Conservation (phyloP, 1,140 invertebrate genomes). For the Drosophila ironensis region DNA sequence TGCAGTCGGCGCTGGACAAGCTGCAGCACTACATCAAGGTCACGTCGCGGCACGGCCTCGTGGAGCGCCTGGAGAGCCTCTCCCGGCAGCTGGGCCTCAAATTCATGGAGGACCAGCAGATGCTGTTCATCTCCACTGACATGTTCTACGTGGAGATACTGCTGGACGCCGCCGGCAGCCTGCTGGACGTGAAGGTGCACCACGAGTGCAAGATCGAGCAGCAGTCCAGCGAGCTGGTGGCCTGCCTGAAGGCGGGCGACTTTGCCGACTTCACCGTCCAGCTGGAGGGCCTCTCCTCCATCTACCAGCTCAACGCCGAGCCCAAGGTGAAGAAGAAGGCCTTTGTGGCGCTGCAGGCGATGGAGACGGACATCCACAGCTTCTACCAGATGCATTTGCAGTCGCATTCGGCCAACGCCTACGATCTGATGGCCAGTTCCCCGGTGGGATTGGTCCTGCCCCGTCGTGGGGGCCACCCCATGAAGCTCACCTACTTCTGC, state of each 20-base stretch:
- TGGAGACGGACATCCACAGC: slow-evolving; percentile 95
- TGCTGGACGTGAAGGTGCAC: slow-evolving; percentile 93
- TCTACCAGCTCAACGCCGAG: slow-evolving; percentile 96
- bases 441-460: slow-evolving; percentile 92
- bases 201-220: slow-evolving; percentile 82
- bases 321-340: slow-evolving; percentile 97
- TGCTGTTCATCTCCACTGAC: slow-evolving; percentile 95
- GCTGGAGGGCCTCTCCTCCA: slow-evolving; percentile 93
- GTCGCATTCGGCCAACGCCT: slow-evolving; percentile 85
- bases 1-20: slow-evolving; percentile 95
- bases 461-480: slow-evolving; percentile 92
- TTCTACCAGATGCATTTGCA: slow-evolving; percentile 89
- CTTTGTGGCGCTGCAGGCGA: slow-evolving; percentile 93
- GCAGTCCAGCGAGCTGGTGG: slow-evolving; percentile 88
- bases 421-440: slow-evolving; percentile 93
- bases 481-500: slow-evolving; percentile 97
- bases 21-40: slow-evolving; percentile 97
- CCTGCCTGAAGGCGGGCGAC: slow-evolving; percentile 90
- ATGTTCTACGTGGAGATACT: slow-evolving; percentile 98
- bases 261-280: slow-evolving; percentile 97
- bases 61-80: slow-evolving; percentile 95
- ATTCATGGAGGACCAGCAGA: slow-evolving; percentile 76
- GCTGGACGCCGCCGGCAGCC: slow-evolving; percentile 89
- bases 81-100: slow-evolving; percentile 90
- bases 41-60: slow-evolving; percentile 93